Evolutionary conservation across 2,888 invertebrate species (phyloP), one percentile per base, ranked within the genome.

Genomic region (Lampropteryx suffumata): DNA sequence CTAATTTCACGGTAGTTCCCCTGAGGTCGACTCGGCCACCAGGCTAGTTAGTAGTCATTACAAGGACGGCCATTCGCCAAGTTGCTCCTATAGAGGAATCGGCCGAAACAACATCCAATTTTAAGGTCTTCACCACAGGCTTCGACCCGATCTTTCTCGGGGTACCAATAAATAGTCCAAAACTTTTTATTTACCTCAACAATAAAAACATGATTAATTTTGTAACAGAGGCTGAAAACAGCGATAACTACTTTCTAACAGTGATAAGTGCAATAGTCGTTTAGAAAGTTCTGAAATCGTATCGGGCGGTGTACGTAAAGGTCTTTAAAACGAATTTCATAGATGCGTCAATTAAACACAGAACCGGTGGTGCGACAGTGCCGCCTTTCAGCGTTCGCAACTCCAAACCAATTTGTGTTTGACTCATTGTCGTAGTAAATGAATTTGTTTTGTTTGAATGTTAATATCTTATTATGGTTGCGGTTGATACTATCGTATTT

Each of bases 31-130:
- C 44, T 47, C 39, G 57, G 50, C 60, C 62, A 57, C 61, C 63
- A 46, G 63, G 68, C 76, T 82, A 76, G 81, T 83, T 82, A 79
- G 79, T 74, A 80, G 79, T 79, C 76, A 82, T 83, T 84, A 82
- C 72, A 69, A 66, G 65, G 70, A 65, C 68, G 68, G 65, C 71
- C 65, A 67, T 73, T 79, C 67, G 69, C 65, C 59, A 77, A 76
- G 64, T 79, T 75, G 59, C 64, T 64, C 67, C 63, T 68, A 68
- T 66, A 72, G 64, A 51, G 49, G 51, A 52, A 47, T 50, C 60
- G 65, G 67, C 46, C 67, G 50, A 67, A 77, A 76, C 71, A 77
- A 74, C 76, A 69, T 70, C 71, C 73, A 79, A 81, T 81, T 82
- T 78, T 76, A 76, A 71, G 65, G 66, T 24, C 8, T 39, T 36